Base-by-base conservation (phyloP, 2,888 invertebrate genomes). In the Ornithoptera priamus region DNA sequence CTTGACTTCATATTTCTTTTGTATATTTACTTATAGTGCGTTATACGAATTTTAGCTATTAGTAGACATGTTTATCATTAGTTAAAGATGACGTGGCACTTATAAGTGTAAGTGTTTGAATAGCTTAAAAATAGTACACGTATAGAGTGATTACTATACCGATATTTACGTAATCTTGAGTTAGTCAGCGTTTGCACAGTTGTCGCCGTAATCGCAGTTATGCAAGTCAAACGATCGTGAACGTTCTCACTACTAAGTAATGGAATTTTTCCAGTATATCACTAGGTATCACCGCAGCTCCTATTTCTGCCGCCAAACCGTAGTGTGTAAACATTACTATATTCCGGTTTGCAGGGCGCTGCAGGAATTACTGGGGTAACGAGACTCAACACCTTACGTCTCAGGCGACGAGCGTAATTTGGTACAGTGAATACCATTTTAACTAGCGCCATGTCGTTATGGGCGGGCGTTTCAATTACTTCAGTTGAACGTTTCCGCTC, bases 101-200 rank as follows among this genome's bases (percentile, higher is more conserved):
- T 7, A 18, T 17, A 50, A n/a, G n/a, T 53, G 7, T 53, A n/a
- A 53, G 5, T 7, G 53, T 18, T 53, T 18, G 18, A 8, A 53
- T 53, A 53, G 53, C n/a, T n/a, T 53, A 53, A n/a, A 53, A 6
- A 53, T 53, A n/a, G 46, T 53, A n/a, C 18, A 1, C 18, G 18
- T 53, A n/a, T 53, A 53, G 18, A n/a, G 4, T 15, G n/a, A 57
- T 57, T 22, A 58, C 22, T 22, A 8, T 22, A 12, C 57, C n/a
- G 15, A 22, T 58, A 58, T n/a, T 58, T 24, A 22, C 22, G 57
- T 46, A 39, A 46, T 46, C 42, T 53, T 56, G 53, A 22, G 24
- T 67, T 67, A 61, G 61, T 61, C 60, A 56, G 56, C 61, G 18
- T 24, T 60, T 61, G 61, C 56, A 61, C 61, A 61, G 61, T 67